Percentiles rank a stretch among this genome's conserved stretches.
These are phyloP conservation scores for Zoanthus sociatus DNA, from an alignment of 92 coral and sea anemone species.

Conservation along the genomic window DNA sequence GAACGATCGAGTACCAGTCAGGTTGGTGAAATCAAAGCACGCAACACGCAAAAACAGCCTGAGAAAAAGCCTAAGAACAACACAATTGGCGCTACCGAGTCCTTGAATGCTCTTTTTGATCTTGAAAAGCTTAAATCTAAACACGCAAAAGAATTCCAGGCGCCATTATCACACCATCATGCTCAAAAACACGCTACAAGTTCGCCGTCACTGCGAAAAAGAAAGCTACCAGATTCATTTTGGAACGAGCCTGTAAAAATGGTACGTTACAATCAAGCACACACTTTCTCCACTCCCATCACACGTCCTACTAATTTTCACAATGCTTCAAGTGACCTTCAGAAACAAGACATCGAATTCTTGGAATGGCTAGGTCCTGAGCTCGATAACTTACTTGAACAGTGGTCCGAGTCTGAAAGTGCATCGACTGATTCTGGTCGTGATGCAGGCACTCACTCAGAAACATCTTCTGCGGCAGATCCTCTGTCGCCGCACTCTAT, in stretches of 20 bases:
- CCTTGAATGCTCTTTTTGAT: conserved; percentile 51
- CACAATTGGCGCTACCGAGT: conserved; percentile 36
- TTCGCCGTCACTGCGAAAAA: conserved; percentile 78
- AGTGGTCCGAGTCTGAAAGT: conserved; percentile 91
- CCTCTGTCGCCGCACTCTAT: conserved; percentile 87
- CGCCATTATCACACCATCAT: conserved; percentile 1
- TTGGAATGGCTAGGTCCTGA: conserved; percentile 94
- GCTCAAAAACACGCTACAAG: conserved; percentile 4
- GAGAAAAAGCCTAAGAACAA: conserved; percentile 32
- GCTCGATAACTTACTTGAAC: conserved; percentile 91
- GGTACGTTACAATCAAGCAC: conserved; percentile 56
- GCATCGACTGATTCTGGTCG: conserved; percentile 72
- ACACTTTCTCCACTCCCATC: conserved; percentile 27
- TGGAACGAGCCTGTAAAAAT: conserved; percentile 84
- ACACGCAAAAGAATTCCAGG: background rate
- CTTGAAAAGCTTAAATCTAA: conserved; percentile 37
- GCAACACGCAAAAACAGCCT: conserved; percentile 45
- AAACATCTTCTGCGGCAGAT: conserved; percentile 73
- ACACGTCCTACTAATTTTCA: conserved; percentile 43
- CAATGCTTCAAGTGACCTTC: conserved; percentile 53
- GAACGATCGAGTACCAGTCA: conserved; percentile 32
- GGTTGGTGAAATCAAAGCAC: background rate
- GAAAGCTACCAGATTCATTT: conserved; percentile 85
- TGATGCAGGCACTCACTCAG: conserved; percentile 71
- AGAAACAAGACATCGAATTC: conserved; percentile 71